phyloP scores from a whole-genome alignment of 2,888 invertebrate genomes.

The Melieria crassipennis region DNA sequence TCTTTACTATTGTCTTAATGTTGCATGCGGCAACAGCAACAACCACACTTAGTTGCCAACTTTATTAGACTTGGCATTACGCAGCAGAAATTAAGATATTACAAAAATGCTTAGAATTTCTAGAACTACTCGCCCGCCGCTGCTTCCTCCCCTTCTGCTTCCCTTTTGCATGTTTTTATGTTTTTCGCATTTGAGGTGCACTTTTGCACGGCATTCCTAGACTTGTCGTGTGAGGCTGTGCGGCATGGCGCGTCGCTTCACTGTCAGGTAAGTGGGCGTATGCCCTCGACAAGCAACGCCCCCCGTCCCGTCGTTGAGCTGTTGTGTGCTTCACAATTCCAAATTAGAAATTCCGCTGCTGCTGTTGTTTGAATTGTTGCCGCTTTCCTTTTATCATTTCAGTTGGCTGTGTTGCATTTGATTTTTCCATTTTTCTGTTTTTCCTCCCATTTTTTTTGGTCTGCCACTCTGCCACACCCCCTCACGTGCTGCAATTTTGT shows the following conservation, averaged over 20 bases:
- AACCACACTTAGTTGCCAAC: slow-evolving; percentile 48
- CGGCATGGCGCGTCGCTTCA: no score
- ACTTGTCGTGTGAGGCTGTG: no score
- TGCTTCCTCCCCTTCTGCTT: background rate
- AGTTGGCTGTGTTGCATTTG: slow-evolving; percentile 19
- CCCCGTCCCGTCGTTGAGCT: no score
- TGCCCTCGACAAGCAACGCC: no score
- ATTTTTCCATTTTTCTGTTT: slow-evolving; percentile 21
- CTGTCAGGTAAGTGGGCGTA: no score
- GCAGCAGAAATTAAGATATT: slow-evolving; percentile 54
- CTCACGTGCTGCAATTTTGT: background rate
- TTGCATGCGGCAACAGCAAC: slow-evolving; percentile 27
- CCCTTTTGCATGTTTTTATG: no score
- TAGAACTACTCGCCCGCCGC: slow-evolving; percentile 3
- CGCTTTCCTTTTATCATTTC: slow-evolving; percentile 23
- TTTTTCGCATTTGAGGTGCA: no score
- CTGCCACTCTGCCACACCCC: background rate
- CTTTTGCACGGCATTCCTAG: no score
- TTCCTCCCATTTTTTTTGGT: slow-evolving; percentile 11
- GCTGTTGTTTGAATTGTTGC: slow-evolving; percentile 22
- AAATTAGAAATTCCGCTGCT: slow-evolving; percentile 27
- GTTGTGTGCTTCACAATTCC: slow-evolving; percentile 1
- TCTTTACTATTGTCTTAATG: slow-evolving; percentile 16
- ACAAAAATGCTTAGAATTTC: background rate
- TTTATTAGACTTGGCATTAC: slow-evolving; percentile 56